Conservation (phyloP, 2,113 vertebrate genomes). For the Manacus vitellinus region DNA sequence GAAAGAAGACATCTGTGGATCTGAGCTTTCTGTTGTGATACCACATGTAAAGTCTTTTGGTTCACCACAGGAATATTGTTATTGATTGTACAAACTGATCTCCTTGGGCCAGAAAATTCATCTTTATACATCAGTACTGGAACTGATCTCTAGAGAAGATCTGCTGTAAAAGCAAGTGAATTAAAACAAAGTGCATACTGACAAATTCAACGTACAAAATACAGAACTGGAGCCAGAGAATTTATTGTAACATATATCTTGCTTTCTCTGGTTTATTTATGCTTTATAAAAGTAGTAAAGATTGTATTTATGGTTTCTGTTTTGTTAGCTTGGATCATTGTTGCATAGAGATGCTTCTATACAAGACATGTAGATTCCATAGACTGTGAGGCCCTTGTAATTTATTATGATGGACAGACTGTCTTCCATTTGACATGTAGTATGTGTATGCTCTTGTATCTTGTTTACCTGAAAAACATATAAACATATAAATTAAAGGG, state of each 20-base stretch:
- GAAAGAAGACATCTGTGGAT: slow-evolving; percentile 33
- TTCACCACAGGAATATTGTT: slow-evolving; percentile 45
- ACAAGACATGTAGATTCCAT: neutral
- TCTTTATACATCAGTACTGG: slow-evolving; percentile 29
- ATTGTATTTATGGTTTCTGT: neutral
- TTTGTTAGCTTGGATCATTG: neutral
- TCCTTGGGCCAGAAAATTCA: slow-evolving; percentile 59
- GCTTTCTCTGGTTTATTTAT: neutral
- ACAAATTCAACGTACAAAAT: neutral
- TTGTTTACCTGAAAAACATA: neutral
- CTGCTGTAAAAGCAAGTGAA: slow-evolving; percentile 25
- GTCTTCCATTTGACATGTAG: neutral
- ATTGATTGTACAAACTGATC: slow-evolving; percentile 56
- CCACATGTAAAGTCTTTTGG: slow-evolving; percentile 21
- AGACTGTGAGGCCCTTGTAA: neutral
- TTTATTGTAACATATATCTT: neutral
- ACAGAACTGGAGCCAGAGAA: neutral
- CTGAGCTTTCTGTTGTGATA: slow-evolving; percentile 35
- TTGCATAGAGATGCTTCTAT: neutral
- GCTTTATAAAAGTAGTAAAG: neutral
- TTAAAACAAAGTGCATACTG: slow-evolving; percentile 34
- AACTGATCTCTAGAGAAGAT: slow-evolving; percentile 9
- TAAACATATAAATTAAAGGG: neutral
- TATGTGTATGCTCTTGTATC: neutral
- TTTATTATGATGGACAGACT: neutral